Evolutionary conservation across 2,113 vertebrate genomes (phyloP), one percentile per base, ranked within the genome.

Genomic region (Daphoenositta chrysoptera): DNA sequence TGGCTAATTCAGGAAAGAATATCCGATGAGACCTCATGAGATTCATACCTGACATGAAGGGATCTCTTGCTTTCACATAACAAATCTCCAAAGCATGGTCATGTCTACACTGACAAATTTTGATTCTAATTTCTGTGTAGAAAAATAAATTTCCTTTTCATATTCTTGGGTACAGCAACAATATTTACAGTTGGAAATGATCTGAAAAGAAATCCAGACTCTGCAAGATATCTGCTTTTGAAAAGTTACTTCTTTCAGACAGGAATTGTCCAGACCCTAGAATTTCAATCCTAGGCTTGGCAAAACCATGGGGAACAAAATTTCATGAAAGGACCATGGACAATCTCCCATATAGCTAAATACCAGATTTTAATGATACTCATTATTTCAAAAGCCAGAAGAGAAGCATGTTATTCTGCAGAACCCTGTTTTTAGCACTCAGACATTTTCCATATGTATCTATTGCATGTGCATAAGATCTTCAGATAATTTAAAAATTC

Each of bases 41-140:
- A 73, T 33, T 9, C 8, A 47, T 44, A 24, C 21, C 10, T 64
- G 27, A 60, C 16, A 47, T 1, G 0, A 71, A 44, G 13, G 8
- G 8, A 7, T 17, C 4, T 7, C 3, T 50, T 4, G 0, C 11
- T 84, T 78, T 54, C 31, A 50, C 1, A 3, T 31, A 33, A 40
- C 5, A 35, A 21, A 68, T 20, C 10, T 79, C 35, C 27, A 81
- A 75, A 82, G 12, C 8, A 23, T 27, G 5, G 19, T 40, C 35
- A n/a, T n/a, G 18, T 11, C 57, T 80, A 22, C 17, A 22, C 4
- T 16, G 16, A 24, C 27, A 51, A 26, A 69, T 64, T 51, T 83
- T 56, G 2, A 51, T 64, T 91, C 12, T 63, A 30, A 40, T 66
- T 65, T 61, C 42, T 35, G 1, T 6, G 4, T 44, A 20, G 37